Evolutionary conservation across 2,888 invertebrate genomes (phyloP).

Genomic region (Cryptocephalus moraei): DNA sequence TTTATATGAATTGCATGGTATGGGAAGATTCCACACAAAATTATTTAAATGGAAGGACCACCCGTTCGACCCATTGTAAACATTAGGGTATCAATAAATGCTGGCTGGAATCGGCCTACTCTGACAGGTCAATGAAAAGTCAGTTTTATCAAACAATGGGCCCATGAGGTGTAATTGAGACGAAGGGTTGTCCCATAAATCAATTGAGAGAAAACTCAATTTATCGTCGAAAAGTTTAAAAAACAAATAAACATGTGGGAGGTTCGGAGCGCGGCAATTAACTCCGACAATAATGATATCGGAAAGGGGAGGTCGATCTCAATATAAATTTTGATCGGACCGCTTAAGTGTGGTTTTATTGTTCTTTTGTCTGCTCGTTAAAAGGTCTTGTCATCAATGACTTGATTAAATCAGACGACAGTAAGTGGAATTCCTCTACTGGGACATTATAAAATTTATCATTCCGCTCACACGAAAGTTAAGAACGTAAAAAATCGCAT

Average conservation of each 20-base stretch:
- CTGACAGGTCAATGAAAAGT: slow-evolving; percentile 10
- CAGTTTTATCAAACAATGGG: slow-evolving; percentile 12
- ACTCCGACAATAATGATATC: slow-evolving; percentile 7
- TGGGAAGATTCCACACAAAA: too few relatives aligned
- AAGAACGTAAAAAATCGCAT: too few relatives aligned
- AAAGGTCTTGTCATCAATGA: slow-evolving; percentile 3
- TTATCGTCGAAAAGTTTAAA: neutral
- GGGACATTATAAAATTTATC: too few relatives aligned
- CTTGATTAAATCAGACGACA: neutral
- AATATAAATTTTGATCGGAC: slow-evolving; percentile 10
- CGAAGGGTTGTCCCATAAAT: slow-evolving; percentile 8
- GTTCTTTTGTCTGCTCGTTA: slow-evolving; percentile 6
- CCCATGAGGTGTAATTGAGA: slow-evolving; percentile 7
- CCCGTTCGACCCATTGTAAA: slow-evolving; percentile 9
- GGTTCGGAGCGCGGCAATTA: slow-evolving; percentile 7
- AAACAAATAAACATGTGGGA: slow-evolving; percentile 8
- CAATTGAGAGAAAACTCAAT: slow-evolving; percentile 7
- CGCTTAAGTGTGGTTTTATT: slow-evolving; percentile 5
- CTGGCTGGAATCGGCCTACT: neutral
- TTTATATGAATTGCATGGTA: too few relatives aligned
- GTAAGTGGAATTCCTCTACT: too few relatives aligned
- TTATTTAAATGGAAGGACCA: slow-evolving; percentile 5
- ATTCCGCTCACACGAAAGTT: too few relatives aligned
- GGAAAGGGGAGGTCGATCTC: slow-evolving; percentile 9
- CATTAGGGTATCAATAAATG: slow-evolving; percentile 5